These are phyloP conservation scores for Pomatostomus ruficeps DNA, from an alignment of 2,113 vertebrate species.

Conservation along the genomic window DNA sequence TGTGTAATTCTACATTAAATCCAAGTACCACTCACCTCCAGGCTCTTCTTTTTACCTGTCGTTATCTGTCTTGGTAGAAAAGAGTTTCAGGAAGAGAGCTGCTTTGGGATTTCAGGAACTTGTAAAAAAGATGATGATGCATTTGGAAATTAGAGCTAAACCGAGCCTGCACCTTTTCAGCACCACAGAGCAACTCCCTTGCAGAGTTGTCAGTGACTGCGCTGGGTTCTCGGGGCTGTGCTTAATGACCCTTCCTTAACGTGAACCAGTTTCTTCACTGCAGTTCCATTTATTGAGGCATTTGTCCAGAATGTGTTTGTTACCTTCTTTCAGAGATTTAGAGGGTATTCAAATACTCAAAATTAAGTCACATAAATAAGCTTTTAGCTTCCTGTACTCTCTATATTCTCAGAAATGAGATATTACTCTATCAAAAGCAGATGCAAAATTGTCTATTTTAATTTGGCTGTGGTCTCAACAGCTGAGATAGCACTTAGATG, in stretches of 20 bases:
- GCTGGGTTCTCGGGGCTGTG: neutral
- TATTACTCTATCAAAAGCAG: neutral
- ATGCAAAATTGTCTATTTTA: neutral
- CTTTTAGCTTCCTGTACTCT: neutral
- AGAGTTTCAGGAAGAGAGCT: neutral
- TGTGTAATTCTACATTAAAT: neutral
- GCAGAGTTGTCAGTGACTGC: neutral
- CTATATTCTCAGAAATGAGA: neutral
- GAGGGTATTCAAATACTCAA: neutral
- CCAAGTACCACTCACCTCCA: neutral
- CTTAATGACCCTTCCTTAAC: neutral
- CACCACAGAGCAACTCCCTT: neutral
- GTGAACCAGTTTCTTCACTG: neutral
- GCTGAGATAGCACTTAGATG: neutral
- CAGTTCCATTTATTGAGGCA: neutral
- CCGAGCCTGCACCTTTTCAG: neutral
- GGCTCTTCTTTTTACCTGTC: neutral
- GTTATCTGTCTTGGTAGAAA: neutral
- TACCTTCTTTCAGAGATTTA: neutral
- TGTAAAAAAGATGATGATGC: neutral
- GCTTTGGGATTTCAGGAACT: neutral
- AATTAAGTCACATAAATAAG: neutral
- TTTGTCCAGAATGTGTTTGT: neutral
- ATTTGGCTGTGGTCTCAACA: neutral
- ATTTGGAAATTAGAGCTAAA: neutral